phyloP scores from a whole-genome alignment of 1,140 invertebrate species.

The Argopecten irradians region DNA sequence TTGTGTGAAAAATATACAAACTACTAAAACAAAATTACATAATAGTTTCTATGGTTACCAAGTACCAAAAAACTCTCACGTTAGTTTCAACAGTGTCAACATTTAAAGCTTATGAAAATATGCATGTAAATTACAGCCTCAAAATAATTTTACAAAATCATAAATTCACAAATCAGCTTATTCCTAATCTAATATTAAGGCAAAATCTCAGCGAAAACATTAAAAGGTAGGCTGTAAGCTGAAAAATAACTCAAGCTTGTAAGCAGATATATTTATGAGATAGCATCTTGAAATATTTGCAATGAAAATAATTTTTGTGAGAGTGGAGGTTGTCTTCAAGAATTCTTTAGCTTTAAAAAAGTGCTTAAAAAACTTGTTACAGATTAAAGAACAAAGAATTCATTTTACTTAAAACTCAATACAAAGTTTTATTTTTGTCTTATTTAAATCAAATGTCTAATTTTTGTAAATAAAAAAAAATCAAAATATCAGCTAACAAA shows the following conservation, averaged over 20 bases:
- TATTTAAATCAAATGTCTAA: no score
- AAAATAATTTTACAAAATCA: neutral
- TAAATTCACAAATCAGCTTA: conserved; percentile 2
- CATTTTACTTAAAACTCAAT: no score
- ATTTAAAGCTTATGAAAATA: neutral
- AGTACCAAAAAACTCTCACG: neutral
- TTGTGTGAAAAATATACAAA: neutral
- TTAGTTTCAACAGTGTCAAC: neutral
- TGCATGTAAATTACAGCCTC: neutral
- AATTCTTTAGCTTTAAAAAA: no score
- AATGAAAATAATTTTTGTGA: neutral
- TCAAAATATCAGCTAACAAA: no score
- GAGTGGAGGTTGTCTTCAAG: neutral
- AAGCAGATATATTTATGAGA: conserved; percentile 4
- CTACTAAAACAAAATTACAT: neutral
- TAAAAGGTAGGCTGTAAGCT: neutral
- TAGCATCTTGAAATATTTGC: neutral
- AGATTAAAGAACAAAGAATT: no score
- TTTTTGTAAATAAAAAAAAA: no score
- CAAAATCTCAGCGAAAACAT: conserved; percentile 18
- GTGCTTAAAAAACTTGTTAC: no score
- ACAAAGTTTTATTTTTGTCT: no score
- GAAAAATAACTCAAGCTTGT: neutral
- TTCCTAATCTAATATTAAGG: conserved; percentile 18
- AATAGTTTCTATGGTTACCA: neutral